Conservation (phyloP, 2,797 vertebrate species). For the Danio tinwini region DNA sequence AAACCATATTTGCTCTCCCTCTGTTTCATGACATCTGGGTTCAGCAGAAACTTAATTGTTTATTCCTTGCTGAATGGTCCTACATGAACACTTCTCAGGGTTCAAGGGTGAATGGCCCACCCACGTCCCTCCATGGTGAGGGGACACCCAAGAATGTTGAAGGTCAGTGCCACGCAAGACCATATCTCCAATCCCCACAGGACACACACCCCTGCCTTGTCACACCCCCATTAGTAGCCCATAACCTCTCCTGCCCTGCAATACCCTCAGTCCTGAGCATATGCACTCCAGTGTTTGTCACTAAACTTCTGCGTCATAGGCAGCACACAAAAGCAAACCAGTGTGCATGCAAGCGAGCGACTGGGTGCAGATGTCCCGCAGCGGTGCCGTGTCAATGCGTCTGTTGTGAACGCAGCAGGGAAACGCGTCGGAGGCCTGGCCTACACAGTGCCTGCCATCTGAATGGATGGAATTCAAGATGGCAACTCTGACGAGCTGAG, state of each 20-base stretch:
- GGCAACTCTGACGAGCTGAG: constrained; percentile 81
- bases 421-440: constrained; percentile 89
- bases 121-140: constrained; percentile 73
- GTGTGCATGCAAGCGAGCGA: constrained; percentile 63
- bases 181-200: constrained; percentile 56
- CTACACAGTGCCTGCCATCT: constrained; percentile 85
- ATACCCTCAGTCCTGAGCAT: constrained; percentile 67
- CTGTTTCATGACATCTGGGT: constrained; percentile 50
- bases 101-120: constrained; percentile 76
- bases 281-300: constrained; percentile 72
- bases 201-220: constrained; percentile 73
- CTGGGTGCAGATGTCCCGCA: constrained; percentile 82
- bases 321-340: constrained; percentile 57
- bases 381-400: constrained; percentile 87
- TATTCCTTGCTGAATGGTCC: constrained; percentile 68
- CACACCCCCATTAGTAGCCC: constrained; percentile 69
- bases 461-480: constrained; percentile 90
- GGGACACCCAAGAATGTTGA: constrained; percentile 67
- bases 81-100: constrained; percentile 62
- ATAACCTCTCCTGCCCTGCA: constrained; percentile 65
- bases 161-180: constrained; percentile 57
- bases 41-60: constrained; percentile 67
- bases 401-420: constrained; percentile 86
- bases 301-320: constrained; percentile 70
- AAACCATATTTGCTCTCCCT: not conserved